These are phyloP conservation scores for Paracyprichromis sp. DNA, from an alignment of 2,113 vertebrate species.

Conservation along the genomic window DNA sequence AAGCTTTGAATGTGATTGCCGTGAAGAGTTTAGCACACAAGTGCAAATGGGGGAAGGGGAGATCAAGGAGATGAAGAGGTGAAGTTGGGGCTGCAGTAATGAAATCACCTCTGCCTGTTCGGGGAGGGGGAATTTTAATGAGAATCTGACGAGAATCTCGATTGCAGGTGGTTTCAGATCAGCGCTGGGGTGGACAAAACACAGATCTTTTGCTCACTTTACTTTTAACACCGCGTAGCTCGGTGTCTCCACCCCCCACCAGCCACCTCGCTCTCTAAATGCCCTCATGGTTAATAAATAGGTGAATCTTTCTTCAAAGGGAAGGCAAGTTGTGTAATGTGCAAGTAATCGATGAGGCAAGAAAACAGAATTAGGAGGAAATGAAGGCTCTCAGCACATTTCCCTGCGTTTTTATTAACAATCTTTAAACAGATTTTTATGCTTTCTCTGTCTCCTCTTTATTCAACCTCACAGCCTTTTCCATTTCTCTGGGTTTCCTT, in stretches of 20 bases:
- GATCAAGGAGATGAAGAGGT: slow-evolving; percentile 33
- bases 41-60: neutral
- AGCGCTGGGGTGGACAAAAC: neutral
- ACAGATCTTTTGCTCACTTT: neutral
- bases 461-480: neutral
- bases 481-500: neutral
- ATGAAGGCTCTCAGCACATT: slow-evolving; percentile 25
- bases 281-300: slow-evolving; percentile 38
- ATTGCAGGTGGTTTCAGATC: slow-evolving; percentile 20
- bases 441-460: neutral
- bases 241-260: neutral
- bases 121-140: slow-evolving; percentile 38
- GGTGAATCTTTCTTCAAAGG: slow-evolving; percentile 12
- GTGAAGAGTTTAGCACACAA: neutral
- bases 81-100: slow-evolving; percentile 49
- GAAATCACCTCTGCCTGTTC: slow-evolving; percentile 24
- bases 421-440: neutral
- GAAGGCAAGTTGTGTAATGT: slow-evolving; percentile 17
- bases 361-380: slow-evolving; percentile 23
- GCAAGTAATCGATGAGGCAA: neutral
- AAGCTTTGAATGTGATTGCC: slow-evolving; percentile 14
- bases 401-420: slow-evolving; percentile 28
- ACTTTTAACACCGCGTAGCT: neutral
- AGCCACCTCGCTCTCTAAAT: slow-evolving; percentile 36
- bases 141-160: slow-evolving; percentile 21